A percentile compares a stretch with the other conserved stretches of the same genome.
Evolutionary conservation across 1,140 invertebrate genomes (phyloP).

Genomic region (Tribolium castaneum): DNA sequence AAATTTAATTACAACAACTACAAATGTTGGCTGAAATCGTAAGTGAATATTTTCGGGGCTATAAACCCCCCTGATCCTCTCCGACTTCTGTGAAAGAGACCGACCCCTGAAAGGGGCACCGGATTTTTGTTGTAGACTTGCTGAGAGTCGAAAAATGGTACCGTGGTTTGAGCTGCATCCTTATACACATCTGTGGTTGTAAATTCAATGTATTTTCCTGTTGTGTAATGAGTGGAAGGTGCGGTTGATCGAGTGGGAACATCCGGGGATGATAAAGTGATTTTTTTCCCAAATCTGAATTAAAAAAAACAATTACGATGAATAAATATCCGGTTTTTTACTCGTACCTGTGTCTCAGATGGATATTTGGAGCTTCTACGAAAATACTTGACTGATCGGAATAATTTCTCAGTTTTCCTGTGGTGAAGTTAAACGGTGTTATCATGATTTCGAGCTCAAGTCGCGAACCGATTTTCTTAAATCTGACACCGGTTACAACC

Average conservation of each 20-base stretch:
- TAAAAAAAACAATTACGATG: too few relatives aligned
- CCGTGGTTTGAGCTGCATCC: slow-evolving; percentile 82
- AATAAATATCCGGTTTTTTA: too few relatives aligned
- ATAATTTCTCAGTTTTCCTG: neutral
- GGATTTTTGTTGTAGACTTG: slow-evolving; percentile 71
- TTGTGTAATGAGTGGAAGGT: neutral
- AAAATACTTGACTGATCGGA: neutral
- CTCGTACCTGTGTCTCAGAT: neutral
- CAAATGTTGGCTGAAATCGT: slow-evolving; percentile 63
- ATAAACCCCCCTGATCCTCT: slow-evolving; percentile 78
- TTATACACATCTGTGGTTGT: slow-evolving; percentile 73
- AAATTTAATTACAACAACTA: too few relatives aligned
- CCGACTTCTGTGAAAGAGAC: slow-evolving; percentile 79
- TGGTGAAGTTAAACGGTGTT: neutral
- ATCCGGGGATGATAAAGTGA: neutral
- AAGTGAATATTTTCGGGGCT: slow-evolving; percentile 78
- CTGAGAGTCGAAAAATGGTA: slow-evolving; percentile 84
- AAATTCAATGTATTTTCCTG: slow-evolving; percentile 82
- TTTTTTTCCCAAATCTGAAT: neutral
- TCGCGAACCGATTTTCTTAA: neutral
- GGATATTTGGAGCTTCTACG: neutral
- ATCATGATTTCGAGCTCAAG: neutral
- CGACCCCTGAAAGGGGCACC: slow-evolving; percentile 74
- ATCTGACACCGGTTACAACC: neutral
- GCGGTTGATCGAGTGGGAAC: neutral